phyloP scores from a whole-genome alignment of 2,888 invertebrate genomes.

The Unio delphinus region DNA sequence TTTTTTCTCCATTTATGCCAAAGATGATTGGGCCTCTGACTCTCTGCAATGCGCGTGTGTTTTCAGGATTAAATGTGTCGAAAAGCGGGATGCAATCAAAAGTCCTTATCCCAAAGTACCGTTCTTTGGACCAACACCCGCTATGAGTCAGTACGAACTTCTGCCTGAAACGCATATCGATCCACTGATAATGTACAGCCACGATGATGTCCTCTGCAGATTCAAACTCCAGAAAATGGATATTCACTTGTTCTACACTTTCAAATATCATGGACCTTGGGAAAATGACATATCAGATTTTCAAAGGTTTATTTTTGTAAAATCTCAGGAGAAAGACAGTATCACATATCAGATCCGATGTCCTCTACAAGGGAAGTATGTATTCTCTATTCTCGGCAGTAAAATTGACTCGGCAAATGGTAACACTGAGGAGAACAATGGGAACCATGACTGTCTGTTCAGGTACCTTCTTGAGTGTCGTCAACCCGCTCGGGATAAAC shows the following conservation, averaged over 20 bases:
- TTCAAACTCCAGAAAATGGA: constrained; percentile 51
- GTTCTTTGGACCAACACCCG: constrained; percentile 60
- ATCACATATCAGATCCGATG: constrained; percentile 64
- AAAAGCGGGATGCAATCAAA: constrained; percentile 52
- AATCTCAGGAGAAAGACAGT: constrained; percentile 55
- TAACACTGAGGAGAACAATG: constrained; percentile 40
- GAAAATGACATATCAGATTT: constrained; percentile 55
- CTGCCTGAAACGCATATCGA: constrained; percentile 59
- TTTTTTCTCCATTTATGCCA: constrained; percentile 70
- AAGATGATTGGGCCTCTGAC: constrained; percentile 64
- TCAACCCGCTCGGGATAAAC: constrained; percentile 54
- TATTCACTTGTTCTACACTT: constrained; percentile 52
- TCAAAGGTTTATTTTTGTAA: constrained; percentile 60
- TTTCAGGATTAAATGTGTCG: constrained; percentile 63
- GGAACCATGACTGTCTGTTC: constrained; percentile 60
- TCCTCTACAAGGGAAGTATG: constrained; percentile 65
- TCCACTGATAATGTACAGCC: constrained; percentile 54
- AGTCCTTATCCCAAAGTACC: constrained; percentile 61
- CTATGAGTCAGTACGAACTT: constrained; percentile 51
- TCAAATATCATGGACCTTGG: constrained; percentile 58
- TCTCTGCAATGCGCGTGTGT: constrained; percentile 68
- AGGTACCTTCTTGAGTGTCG: constrained; percentile 65
- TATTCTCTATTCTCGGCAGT: constrained; percentile 62
- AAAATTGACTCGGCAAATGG: constrained; percentile 22
- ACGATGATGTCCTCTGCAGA: constrained; percentile 55